Percentiles rank a stretch among this genome's conserved stretches.
These are phyloP conservation scores for Subanguina moxae DNA, from an alignment of 1,140 invertebrate genomes.

Conservation along the genomic window DNA sequence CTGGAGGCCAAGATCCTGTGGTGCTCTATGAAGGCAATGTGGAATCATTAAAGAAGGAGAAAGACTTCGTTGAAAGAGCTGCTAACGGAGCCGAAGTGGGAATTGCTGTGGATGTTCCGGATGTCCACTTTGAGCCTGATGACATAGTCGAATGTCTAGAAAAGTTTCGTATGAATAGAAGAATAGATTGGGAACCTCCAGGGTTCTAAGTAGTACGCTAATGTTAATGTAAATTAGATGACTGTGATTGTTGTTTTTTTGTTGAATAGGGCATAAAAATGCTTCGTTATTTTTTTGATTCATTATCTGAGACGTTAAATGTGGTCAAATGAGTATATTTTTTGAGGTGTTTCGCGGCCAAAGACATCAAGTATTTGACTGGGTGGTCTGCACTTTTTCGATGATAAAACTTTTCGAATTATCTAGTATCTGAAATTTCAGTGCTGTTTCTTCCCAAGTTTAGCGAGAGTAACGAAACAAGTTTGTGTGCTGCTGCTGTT, in stretches of 20 bases:
- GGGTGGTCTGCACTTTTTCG: too few relatives aligned
- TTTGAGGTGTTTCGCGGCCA: too few relatives aligned
- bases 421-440: too few relatives aligned
- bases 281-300: too few relatives aligned
- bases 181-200: conserved; percentile 50
- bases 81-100: conserved; percentile 52
- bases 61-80: conserved; percentile 44
- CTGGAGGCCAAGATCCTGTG: conserved; percentile 1
- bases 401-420: too few relatives aligned
- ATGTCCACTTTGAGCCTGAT: conserved; percentile 29
- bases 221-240: not conserved
- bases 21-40: conserved; percentile 49
- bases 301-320: too few relatives aligned
- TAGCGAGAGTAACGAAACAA: too few relatives aligned
- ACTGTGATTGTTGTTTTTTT: not conserved
- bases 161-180: conserved; percentile 30
- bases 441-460: too few relatives aligned
- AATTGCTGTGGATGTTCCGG: conserved; percentile 47
- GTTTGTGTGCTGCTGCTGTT: too few relatives aligned
- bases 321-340: too few relatives aligned
- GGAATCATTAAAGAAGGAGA: conserved; percentile 52
- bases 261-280: too few relatives aligned
- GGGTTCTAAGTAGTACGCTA: conserved; percentile 40
- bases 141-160: conserved; percentile 53
- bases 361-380: too few relatives aligned